Evolutionary conservation across 2,113 vertebrate species (phyloP).

Genomic region (Embiotoca jacksoni): DNA sequence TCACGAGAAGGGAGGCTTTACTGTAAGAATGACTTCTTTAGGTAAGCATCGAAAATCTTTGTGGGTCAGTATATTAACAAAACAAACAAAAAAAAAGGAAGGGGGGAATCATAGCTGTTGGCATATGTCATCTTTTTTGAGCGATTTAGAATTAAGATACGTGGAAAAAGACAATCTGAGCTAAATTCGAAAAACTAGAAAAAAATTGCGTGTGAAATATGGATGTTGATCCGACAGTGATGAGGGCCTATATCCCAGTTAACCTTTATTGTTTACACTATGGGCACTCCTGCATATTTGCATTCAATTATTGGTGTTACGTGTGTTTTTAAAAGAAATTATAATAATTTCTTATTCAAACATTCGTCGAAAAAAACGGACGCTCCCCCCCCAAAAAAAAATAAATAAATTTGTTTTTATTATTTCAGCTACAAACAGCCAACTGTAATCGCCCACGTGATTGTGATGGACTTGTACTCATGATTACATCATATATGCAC

Average conservation of each 20-base stretch:
- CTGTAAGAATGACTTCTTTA: slow-evolving; percentile 99
- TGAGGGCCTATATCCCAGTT: background rate
- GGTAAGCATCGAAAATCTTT: slow-evolving; percentile 84
- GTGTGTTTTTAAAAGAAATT: too few species aligned
- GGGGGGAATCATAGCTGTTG: background rate
- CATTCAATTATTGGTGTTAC: too few species aligned
- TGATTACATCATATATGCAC: background rate
- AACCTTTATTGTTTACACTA: too few species aligned
- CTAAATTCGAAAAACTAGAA: background rate
- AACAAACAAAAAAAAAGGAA: background rate
- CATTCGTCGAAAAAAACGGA: too few species aligned
- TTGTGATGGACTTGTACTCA: background rate
- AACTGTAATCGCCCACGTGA: background rate
- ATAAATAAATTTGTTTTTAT: too few species aligned
- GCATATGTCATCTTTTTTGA: background rate
- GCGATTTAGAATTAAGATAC: background rate
- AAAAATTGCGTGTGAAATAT: background rate
- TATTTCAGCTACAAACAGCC: background rate
- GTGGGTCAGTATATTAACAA: background rate
- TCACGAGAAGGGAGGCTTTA: slow-evolving; percentile 97
- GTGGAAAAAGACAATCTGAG: background rate
- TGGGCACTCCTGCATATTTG: too few species aligned
- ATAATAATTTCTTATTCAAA: background rate
- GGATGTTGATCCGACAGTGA: background rate
- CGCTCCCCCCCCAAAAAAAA: too few species aligned